These are phyloP conservation scores for Andrena bicolor DNA, from an alignment of 2,888 invertebrate genomes.

Conservation along the genomic window DNA sequence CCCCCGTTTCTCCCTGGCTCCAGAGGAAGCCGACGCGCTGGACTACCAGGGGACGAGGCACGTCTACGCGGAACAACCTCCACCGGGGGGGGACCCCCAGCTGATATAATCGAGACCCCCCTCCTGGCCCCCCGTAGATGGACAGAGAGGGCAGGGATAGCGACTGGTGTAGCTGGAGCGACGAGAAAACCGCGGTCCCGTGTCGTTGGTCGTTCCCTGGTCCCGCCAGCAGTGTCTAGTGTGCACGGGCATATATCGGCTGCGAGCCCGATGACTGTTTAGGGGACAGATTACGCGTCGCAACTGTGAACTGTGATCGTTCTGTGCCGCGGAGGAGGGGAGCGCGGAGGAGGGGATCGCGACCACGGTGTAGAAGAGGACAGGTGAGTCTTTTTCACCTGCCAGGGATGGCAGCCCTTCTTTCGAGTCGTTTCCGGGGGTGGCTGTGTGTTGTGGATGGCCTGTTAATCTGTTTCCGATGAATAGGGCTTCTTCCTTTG, in stretches of 20 bases:
- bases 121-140: background rate
- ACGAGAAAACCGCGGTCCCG: conserved; percentile 30
- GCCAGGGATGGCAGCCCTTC: too few relatives aligned
- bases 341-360: conserved; percentile 21
- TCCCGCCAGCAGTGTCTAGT: conserved; percentile 7
- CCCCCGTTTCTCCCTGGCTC: background rate
- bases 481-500: too few relatives aligned
- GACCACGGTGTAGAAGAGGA: conserved; percentile 42
- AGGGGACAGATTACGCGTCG: conserved; percentile 48
- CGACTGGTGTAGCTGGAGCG: conserved; percentile 42
- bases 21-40: conserved; percentile 24
- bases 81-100: conserved; percentile 33
- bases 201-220: conserved; percentile 20
- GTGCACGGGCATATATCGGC: conserved; percentile 1
- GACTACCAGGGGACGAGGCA: conserved; percentile 28
- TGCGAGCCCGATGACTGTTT: conserved; percentile 49
- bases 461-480: too few relatives aligned
- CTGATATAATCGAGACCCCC: conserved; percentile 7
- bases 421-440: too few relatives aligned
- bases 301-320: conserved; percentile 68
- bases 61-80: too few relatives aligned
- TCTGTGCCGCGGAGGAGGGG: conserved; percentile 56
- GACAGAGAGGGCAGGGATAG: background rate
- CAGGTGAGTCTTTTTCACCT: conserved; percentile 46
- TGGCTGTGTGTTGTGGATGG: too few relatives aligned